Evolutionary conservation across 2,888 invertebrate species (phyloP).

Genomic region (Agrilus cyanescens): DNA sequence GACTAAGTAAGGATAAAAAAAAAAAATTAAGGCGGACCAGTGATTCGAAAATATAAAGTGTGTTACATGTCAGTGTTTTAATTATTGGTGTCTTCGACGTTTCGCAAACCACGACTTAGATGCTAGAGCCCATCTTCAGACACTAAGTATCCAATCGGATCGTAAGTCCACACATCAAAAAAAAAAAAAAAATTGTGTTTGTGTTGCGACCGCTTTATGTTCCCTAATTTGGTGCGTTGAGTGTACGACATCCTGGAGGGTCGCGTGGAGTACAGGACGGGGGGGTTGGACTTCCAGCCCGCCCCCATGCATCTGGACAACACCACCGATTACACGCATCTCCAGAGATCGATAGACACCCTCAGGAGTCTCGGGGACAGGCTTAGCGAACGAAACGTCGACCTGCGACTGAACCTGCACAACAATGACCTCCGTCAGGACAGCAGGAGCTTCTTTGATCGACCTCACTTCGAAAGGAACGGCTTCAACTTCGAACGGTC

Average conservation of each 20-base stretch:
- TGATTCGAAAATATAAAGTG: too few species aligned
- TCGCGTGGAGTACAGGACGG: constrained; percentile 33
- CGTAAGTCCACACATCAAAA: not conserved
- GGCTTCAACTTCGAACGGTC: constrained; percentile 14
- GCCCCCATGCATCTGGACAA: constrained; percentile 30
- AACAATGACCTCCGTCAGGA: constrained; percentile 22
- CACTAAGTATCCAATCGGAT: not conserved
- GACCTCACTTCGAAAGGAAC: constrained; percentile 2
- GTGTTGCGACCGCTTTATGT: not conserved
- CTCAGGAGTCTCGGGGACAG: constrained; percentile 33
- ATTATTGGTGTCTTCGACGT: too few species aligned
- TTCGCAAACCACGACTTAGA: too few species aligned
- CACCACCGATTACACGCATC: constrained; percentile 30
- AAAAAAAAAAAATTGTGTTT: not conserved
- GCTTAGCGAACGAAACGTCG: constrained; percentile 33
- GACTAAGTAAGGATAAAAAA: too few species aligned
- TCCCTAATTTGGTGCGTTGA: not conserved
- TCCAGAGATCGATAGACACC: constrained; percentile 35
- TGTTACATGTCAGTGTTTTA: too few species aligned
- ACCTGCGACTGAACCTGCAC: constrained; percentile 31
- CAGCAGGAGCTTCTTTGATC: constrained; percentile 1
- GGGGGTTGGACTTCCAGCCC: constrained; percentile 35
- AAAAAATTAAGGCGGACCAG: too few species aligned
- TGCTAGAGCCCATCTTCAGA: too few species aligned
- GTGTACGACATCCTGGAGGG: constrained; percentile 31